Percentiles rank a stretch among this genome's conserved stretches.
phyloP scores from a whole-genome alignment of 2,113 vertebrate genomes.

The Ceyx melanurus region DNA sequence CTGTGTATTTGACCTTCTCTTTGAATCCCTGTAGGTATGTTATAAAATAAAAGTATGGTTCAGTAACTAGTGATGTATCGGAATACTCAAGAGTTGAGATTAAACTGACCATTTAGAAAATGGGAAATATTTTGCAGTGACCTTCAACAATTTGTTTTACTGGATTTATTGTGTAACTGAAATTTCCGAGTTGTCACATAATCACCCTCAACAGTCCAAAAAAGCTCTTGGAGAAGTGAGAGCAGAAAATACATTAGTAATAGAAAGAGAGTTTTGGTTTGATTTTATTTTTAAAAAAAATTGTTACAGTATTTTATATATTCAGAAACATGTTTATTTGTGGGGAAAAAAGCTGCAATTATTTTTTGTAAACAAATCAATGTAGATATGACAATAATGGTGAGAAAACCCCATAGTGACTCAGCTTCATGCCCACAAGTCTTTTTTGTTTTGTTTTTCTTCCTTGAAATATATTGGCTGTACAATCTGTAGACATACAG shows the following conservation, averaged over 20 bases:
- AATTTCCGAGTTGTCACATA: neutral
- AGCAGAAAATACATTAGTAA: neutral
- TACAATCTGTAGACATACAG: neutral
- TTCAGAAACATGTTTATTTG: neutral
- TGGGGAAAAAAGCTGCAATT: neutral
- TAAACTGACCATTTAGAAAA: neutral
- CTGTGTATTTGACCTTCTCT: neutral
- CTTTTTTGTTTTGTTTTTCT: neutral
- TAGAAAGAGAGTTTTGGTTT: accelerated
- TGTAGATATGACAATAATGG: accelerated
- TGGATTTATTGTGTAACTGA: neutral
- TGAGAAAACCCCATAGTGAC: neutral
- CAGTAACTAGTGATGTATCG: neutral
- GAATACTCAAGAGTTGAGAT: neutral
- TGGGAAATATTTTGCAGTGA: neutral
- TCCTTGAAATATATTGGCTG: neutral
- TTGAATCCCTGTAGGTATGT: neutral
- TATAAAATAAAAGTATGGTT: conserved; percentile 5
- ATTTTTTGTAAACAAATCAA: neutral
- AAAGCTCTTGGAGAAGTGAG: neutral
- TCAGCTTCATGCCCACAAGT: neutral
- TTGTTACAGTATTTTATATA: neutral
- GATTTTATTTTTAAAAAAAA: neutral
- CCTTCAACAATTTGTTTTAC: neutral
- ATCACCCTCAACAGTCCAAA: neutral